Base-by-base conservation (phyloP, 30 jellyfish, hydroid and myxozoan genomes). In the Aurelia aurita region DNA sequence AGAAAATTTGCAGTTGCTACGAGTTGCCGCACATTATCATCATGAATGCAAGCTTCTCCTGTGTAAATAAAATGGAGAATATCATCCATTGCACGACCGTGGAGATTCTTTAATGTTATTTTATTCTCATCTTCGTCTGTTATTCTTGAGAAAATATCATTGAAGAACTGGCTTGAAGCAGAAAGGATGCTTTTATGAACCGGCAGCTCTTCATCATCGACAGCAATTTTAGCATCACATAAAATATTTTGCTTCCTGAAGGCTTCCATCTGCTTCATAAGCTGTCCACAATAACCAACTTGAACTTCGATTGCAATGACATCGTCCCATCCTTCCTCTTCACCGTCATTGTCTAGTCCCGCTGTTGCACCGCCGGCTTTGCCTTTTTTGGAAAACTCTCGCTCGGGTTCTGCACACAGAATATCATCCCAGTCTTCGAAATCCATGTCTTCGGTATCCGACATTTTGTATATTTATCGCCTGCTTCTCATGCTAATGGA, bases 1-100 rank as follows among this genome's bases (percentile, higher is more conserved):
- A 93, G 84, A 65, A 93, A 93, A 67, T 83, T 93, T n/a, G 98
- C 96, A 34, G 98, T 93, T 15, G 98, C 98, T 29, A 90, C 89
- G 12, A 93, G 96, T 51, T 93, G 98, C 54, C 98, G 85, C 22
- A 93, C 98, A 63, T 93, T 93, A 35, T 95, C 98, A 78, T 93
- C 98, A 71, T 93, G 98, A 4, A 93, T 88, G 58, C 93, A 93
- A 9, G 90, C 97, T 60, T 93, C 98, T 1, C 98, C 98, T 15
- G 98, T 93, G 97, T 93, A 93, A 3, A 95, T 74, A 81, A 93
- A 93, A 74, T 93, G 98, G 28, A 93, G 67, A 20, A 93, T 86
- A 53, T 93, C 98, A 71, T 93, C 98, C 98, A 93, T 93, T 8
- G 80, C 84, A 19, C 84, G 79, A 28, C 96, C 95, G 35, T 85